Conservation (phyloP, 2,797 vertebrate genomes). For the Aeoliscus strigatus region DNA sequence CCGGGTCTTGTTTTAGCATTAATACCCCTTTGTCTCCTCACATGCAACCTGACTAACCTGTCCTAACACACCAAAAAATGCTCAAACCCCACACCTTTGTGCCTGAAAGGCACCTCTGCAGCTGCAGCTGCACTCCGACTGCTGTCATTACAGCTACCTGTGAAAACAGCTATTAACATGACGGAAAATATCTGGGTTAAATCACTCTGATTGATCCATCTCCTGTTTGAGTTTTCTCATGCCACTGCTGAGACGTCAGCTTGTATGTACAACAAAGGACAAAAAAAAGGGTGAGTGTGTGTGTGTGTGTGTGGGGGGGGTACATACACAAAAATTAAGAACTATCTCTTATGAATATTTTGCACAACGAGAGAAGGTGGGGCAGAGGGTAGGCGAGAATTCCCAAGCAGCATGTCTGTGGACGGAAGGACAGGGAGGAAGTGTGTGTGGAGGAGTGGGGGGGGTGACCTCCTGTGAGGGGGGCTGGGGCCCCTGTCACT, state of each 20-base stretch:
- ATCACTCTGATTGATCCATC: constrained; percentile 46
- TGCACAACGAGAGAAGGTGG: too few species aligned
- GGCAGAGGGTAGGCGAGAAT: constrained; percentile 81
- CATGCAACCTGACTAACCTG: constrained; percentile 44
- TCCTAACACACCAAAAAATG: constrained; percentile 40
- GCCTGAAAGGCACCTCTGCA: constrained; percentile 32
- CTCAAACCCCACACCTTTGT: constrained; percentile 29
- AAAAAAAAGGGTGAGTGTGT: too few species aligned
- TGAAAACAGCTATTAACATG: constrained; percentile 46
- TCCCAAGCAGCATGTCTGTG: constrained; percentile 74
- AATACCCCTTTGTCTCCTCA: too few species aligned
- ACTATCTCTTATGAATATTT: too few species aligned
- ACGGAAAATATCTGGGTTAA: constrained; percentile 33
- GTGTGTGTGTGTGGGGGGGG: too few species aligned
- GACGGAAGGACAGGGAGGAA: constrained; percentile 61
- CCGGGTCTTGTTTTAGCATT: too few species aligned
- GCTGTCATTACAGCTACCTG: constrained; percentile 42
- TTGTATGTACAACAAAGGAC: too few species aligned
- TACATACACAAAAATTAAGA: constrained; percentile 66
- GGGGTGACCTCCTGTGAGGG: constrained; percentile 40
- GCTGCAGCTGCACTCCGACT: too few species aligned
- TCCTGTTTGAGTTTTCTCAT: too few species aligned
- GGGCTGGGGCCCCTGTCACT: constrained; percentile 78
- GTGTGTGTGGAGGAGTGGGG: constrained; percentile 10
- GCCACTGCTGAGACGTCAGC: too few species aligned